Evolutionary conservation across 2,113 vertebrate species (phyloP).

Genomic region (Chloropsis cyanopogon): DNA sequence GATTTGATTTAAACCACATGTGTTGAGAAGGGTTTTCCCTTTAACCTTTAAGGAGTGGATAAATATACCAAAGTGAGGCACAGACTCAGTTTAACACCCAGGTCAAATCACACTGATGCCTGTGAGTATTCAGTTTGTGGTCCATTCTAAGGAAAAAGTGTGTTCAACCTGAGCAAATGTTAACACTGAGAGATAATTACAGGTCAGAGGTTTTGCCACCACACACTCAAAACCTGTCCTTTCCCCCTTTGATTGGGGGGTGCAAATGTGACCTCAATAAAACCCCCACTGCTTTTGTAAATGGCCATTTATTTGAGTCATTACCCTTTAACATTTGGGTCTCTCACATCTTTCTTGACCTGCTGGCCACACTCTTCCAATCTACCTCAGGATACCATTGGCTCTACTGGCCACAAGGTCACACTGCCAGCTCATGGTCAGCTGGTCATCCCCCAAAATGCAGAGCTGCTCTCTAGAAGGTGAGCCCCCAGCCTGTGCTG

Average conservation of each 20-base stretch:
- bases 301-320: background rate
- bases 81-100: background rate
- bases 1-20: background rate
- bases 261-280: background rate
- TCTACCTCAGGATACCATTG: background rate
- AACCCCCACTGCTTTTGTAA: background rate
- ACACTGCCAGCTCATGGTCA: background rate
- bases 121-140: background rate
- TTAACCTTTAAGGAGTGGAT: background rate
- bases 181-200: background rate
- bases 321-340: background rate
- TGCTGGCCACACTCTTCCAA: background rate
- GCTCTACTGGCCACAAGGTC: background rate
- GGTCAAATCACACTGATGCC: background rate
- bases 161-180: background rate
- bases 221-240: background rate
- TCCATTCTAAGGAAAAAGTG: background rate
- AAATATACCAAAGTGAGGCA: background rate
- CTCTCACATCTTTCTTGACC: background rate
- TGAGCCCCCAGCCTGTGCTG: background rate
- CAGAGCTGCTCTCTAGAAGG: background rate
- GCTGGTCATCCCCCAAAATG: background rate
- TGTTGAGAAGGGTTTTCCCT: background rate
- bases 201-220: background rate
- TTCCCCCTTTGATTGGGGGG: fast-evolving